Evolutionary conservation across 2,113 vertebrate species (phyloP), one percentile per base, ranked within the genome.

Genomic region (Tor tambroides): DNA sequence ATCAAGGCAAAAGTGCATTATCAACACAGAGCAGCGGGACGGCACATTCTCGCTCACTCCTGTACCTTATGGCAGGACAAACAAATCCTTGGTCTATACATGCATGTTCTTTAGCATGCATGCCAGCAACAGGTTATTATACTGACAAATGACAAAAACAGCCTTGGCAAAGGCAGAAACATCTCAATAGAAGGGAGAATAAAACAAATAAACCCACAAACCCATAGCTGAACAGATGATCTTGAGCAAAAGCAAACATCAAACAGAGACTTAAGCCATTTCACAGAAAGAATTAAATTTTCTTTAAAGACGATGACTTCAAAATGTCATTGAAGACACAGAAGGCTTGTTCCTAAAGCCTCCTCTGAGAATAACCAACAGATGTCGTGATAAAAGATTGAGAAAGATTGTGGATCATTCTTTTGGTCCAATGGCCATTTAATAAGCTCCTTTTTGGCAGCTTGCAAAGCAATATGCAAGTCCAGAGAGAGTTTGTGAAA

Each of bases 61-160:
- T 80, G 80, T 41, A 80, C 46, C 82, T 74, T 85, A 35, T 88
- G 91, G 90, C 86, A 63, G 86, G 72, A 65, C 80, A 78, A 87
- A 91, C 65, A 87, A 84, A 61, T 82, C 87, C 51, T 51, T 72
- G 69, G 69, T 79, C 72, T 75, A 80, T 79, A 51, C 85, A 91
- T 89, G 85, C 82, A 91, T 87, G 89, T 85, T 91, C 88, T 88
- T 86, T 84, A 89, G 91, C 89, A 88, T 89, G 90, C 91, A 89
- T 54, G 83, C 79, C 89, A 83, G 82, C 69, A 90, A 88, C 90
- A 88, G 76, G 72, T 88, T 91, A 85, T 84, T 88, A 86, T 67
- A 63, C 32, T 72, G 69, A 72, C 19, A 23, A 87, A 88, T 85
- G 61, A 86, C 54, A 5, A 71, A 26, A 69, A 84, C 54, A 85